phyloP scores from a whole-genome alignment of 1,140 invertebrate species.

The Drosophila bipectinata region DNA sequence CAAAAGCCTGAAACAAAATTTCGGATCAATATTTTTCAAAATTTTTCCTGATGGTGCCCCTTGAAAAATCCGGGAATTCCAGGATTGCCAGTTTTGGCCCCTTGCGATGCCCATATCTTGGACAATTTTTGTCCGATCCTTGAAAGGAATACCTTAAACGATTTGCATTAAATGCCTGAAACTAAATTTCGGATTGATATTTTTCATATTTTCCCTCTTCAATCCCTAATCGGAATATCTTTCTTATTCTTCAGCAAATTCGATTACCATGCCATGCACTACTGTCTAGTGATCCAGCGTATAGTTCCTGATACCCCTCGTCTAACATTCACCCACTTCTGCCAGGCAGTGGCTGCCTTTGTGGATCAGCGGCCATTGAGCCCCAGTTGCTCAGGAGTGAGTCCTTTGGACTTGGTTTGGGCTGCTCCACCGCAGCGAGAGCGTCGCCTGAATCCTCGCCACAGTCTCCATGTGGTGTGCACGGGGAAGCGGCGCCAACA shows the following conservation, averaged over 20 bases:
- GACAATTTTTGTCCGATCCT: neutral
- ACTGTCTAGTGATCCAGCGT: constrained; percentile 74
- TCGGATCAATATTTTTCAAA: no score
- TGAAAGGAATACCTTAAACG: no score
- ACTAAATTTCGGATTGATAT: no score
- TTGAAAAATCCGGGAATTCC: no score
- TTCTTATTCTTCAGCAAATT: constrained; percentile 53
- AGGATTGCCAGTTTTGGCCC: no score
- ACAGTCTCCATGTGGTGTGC: constrained; percentile 72
- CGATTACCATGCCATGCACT: constrained; percentile 79
- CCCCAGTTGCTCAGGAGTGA: constrained; percentile 33
- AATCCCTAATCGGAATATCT: neutral
- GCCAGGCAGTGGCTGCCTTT: constrained; percentile 67
- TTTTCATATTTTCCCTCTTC: no score
- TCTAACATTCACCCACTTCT: constrained; percentile 55
- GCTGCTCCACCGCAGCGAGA: constrained; percentile 57
- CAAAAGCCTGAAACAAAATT: no score
- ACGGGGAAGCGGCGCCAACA: constrained; percentile 73
- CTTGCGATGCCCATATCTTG: no score
- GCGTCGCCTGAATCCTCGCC: constrained; percentile 62
- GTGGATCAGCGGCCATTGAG: constrained; percentile 36
- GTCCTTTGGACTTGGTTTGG: constrained; percentile 67
- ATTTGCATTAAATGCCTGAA: no score
- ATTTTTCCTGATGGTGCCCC: no score
- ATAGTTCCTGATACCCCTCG: neutral